Evolutionary conservation across 2,113 vertebrate genomes (phyloP), one percentile per base, ranked within the genome.

Genomic region (Mirza zaza): DNA sequence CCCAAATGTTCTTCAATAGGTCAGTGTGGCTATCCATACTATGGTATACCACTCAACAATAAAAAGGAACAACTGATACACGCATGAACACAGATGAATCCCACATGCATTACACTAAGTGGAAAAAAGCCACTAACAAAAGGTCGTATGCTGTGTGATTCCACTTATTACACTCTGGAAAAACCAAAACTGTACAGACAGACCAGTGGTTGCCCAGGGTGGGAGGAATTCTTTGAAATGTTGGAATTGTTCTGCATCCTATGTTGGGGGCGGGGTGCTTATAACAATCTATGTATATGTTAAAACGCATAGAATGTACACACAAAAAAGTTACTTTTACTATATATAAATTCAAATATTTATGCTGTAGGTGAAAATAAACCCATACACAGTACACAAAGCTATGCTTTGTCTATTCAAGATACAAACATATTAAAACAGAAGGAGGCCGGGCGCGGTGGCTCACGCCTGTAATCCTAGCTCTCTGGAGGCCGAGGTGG

Each of bases 281-380:
- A 6, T n/a, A 45, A 76, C 39, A 90, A 86, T 59, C 55, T 68
- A 70, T 2, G 29, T 3, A 1, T 29, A 11, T 25, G 15, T 70
- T 86, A 65, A 82, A 75, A 32, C n/a, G 59, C 2, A 48, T 0
- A 81, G 10, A 75, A 68, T 59, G 17, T 12, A 68, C 4, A 67
- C 11, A 48, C n/a, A 8, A 65, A 67, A 80, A 67, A 34, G 36
- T 55, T 11, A 59, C 48, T 76, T 68, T 83, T 32, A 87, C 61
- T 52, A n/a, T 55, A n/a, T 27, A 20, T 50, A 63, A 68, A 36
- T 25, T 59, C 34, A 85, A 85, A 45, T 29, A 57, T 76, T n/a
- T 34, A 55, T n/a, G 34, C 67, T 48, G 68, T 45, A 67, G 42
- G 50, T 71, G 57, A 92, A 75, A 85, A 81, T 39, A 82, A 52